Evolutionary conservation across 2,797 vertebrate genomes (phyloP), one percentile per base, ranked within the genome.

Genomic region (Parotocinclus haroldoi): DNA sequence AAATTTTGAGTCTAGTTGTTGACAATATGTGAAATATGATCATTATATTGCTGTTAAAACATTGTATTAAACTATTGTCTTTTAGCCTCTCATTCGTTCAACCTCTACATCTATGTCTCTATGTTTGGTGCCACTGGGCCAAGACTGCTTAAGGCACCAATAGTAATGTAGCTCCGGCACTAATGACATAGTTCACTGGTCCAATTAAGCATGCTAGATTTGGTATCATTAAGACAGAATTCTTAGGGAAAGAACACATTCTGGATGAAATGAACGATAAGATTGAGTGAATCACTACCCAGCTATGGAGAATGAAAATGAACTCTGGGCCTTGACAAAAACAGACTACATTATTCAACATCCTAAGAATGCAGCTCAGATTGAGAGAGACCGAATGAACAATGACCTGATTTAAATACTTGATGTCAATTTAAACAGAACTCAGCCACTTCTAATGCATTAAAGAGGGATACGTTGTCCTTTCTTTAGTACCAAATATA

Each of bases 151-250:
- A 79, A 59, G 44, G 84, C 83, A 76, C 82, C 84, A 76, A 84
- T 80, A 83, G 75, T 84, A 79, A 80, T 83, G 72, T 80, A 67
- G 66, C 83, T 82, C 81, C 70, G 76, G 80, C 81, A 79, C 81
- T 86, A 91, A 90, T 91, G 88, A 91, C 86, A 90, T 87, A 89
- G 89, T 80, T 88, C 89, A 89, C 85, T 91, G 87, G 85, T 88
- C 82, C 79, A 87, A 90, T 91, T 91, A 88, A 89, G 83, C 87
- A 90, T 87, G 87, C 87, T 90, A 89, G 87, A 90, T 91, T 91
- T 91, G 86, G 84, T 84, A 81, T 88, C 87, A 90, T 91, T 89
- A 92, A 83, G 75, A 81, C 70, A 79, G 82, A 86, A 79, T 83
- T 85, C 82, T 86, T 81, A 78, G 79, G 84, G 78, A 86, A 85